These are phyloP conservation scores for mouse (Mus musculus) DNA, from an alignment of 2,113 vertebrate species.

Conservation along the genomic window GRCm39 chr14:104052501-104053000, in stretches of 20 bases:
- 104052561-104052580: constrained; percentile 49
- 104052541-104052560: constrained; percentile 38
- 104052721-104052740: constrained; percentile 63
- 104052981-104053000: neutral
- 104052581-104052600: neutral
- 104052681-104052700: constrained; percentile 76
- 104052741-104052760: constrained; percentile 61
- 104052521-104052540: constrained; percentile 31
- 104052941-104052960: constrained; percentile 64
- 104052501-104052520: constrained; percentile 40
- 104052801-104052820: constrained; percentile 10
- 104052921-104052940: constrained; percentile 70
- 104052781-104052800: neutral
- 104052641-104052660: constrained; percentile 61
- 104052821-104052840: constrained; percentile 38
- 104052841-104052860: neutral
- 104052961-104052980: neutral
- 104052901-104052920: constrained; percentile 57
- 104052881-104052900: constrained; percentile 30
- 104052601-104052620: neutral
- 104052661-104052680: constrained; percentile 74
- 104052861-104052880: constrained; percentile 42
- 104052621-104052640: neutral
- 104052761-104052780: constrained; percentile 70
- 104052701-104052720: constrained; percentile 76